A percentile compares a stretch with the other conserved stretches of the same genome.
phyloP scores from a whole-genome alignment of 92 coral and sea anemone species.

The Zoanthus gigantus region DNA sequence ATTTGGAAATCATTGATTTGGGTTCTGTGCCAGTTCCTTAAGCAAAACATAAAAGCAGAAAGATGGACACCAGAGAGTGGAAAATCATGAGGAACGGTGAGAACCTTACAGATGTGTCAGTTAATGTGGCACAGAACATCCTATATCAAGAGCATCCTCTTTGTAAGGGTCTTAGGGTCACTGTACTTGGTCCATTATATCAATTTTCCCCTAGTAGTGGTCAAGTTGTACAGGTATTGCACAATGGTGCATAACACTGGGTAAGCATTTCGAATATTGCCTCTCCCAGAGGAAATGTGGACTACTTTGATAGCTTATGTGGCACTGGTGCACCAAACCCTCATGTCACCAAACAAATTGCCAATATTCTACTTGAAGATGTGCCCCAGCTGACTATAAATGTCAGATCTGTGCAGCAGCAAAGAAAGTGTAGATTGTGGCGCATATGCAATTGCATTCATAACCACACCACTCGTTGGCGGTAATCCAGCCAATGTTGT shows the following conservation, averaged over 20 bases:
- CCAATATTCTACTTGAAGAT: background rate
- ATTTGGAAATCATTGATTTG: conserved; percentile 2
- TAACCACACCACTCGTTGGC: conserved; percentile 9
- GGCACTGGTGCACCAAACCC: conserved; percentile 1
- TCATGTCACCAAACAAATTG: conserved; percentile 27
- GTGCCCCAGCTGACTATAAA: conserved; percentile 11
- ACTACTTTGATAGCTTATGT: conserved; percentile 67
- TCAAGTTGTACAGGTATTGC: conserved; percentile 70
- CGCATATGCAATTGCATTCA: conserved; percentile 7
- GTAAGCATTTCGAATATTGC: conserved; percentile 67
- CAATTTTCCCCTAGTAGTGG: conserved; percentile 60
- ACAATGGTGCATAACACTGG: conserved; percentile 71
- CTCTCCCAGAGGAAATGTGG: conserved; percentile 43
- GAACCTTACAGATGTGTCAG: conserved; percentile 9
- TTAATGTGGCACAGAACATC: conserved; percentile 10
- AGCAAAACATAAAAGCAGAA: conserved; percentile 10
- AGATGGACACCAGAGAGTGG: conserved; percentile 18
- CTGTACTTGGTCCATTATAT: conserved; percentile 49
- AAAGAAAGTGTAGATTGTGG: conserved; percentile 30
- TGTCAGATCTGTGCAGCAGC: conserved; percentile 24
- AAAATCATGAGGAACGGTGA: conserved; percentile 1
- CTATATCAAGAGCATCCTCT: background rate
- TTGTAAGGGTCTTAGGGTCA: conserved; percentile 51
- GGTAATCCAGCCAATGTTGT: background rate
- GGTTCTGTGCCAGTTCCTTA: background rate